Evolutionary conservation across 2,797 vertebrate species (phyloP).

Genomic region (Typhlichthys eigenmanni): DNA sequence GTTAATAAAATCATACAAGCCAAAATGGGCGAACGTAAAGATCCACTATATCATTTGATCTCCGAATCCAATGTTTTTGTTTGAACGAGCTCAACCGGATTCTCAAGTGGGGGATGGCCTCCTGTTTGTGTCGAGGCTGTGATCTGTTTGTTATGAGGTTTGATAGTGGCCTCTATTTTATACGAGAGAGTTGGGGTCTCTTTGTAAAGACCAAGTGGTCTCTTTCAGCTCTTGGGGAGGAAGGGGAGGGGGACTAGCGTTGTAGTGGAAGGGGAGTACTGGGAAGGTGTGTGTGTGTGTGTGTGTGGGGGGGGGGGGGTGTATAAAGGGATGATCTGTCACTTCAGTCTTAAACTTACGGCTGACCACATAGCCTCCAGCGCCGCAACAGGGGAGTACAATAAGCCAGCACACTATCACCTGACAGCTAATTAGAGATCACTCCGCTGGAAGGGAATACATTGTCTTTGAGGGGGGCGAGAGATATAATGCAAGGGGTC

Average conservation of each 20-base stretch:
- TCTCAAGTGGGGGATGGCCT: constrained; percentile 42
- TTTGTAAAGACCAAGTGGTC: constrained; percentile 76
- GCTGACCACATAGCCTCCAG: constrained; percentile 74
- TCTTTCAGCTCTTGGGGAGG: constrained; percentile 63
- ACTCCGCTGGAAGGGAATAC: constrained; percentile 73
- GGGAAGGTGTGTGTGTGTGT: too few relatives aligned
- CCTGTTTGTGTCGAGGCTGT: constrained; percentile 44
- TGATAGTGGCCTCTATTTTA: constrained; percentile 65
- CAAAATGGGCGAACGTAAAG: constrained; percentile 53
- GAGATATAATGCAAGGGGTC: constrained; percentile 68
- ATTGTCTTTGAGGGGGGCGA: constrained; percentile 71
- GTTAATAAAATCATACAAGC: constrained; percentile 45
- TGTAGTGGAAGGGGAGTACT: constrained; percentile 28
- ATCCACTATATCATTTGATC: constrained; percentile 37
- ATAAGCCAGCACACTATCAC: constrained; percentile 71
- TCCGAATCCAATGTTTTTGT: constrained; percentile 54
- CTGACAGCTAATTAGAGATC: constrained; percentile 82
- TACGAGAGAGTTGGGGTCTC: constrained; percentile 61
- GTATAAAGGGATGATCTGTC: constrained; percentile 72
- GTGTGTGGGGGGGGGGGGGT: constrained; percentile 48
- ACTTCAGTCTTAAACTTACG: constrained; percentile 69
- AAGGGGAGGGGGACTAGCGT: not conserved
- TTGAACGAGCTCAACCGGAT: constrained; percentile 34
- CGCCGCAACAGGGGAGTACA: constrained; percentile 60
- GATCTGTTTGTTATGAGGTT: constrained; percentile 69